phyloP scores from a whole-genome alignment of 2,797 vertebrate species.

The Spondyliosoma cantharus region DNA sequence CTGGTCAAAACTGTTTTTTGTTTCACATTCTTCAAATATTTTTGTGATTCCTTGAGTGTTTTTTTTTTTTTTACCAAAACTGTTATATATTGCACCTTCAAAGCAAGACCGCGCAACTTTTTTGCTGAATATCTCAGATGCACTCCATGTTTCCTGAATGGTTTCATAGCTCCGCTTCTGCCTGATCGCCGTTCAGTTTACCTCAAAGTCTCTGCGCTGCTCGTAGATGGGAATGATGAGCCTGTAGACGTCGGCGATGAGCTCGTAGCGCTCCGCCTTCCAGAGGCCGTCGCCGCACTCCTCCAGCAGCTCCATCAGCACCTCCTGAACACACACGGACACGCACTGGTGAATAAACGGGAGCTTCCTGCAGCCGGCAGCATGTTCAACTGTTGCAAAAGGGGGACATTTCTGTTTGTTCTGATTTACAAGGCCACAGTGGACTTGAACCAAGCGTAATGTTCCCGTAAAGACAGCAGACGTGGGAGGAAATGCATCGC shows the following conservation, averaged over 20 bases:
- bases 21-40: too few species aligned
- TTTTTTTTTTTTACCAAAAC: too few species aligned
- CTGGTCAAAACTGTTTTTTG: too few species aligned
- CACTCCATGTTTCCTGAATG: background rate
- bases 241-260: constrained; percentile 96
- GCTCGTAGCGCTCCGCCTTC: constrained; percentile 99
- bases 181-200: constrained; percentile 65
- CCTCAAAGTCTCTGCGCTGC: constrained; percentile 97
- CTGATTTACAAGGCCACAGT: background rate
- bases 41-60: too few species aligned
- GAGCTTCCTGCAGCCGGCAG: background rate
- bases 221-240: constrained; percentile 98
- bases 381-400: constrained; percentile 2
- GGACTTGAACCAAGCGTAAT: constrained; percentile 6
- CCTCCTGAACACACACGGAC: constrained; percentile 86
- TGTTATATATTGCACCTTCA: too few species aligned
- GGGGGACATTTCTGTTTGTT: constrained; percentile 20
- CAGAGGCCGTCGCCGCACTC: constrained; percentile 97
- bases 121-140: too few species aligned
- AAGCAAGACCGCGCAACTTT: too few species aligned
- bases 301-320: constrained; percentile 95
- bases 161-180: background rate
- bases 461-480: constrained; percentile 34
- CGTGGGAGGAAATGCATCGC: constrained; percentile 40
- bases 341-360: constrained; percentile 23